phyloP scores from a whole-genome alignment of 2,113 vertebrate genomes.

The Mirza zaza region DNA sequence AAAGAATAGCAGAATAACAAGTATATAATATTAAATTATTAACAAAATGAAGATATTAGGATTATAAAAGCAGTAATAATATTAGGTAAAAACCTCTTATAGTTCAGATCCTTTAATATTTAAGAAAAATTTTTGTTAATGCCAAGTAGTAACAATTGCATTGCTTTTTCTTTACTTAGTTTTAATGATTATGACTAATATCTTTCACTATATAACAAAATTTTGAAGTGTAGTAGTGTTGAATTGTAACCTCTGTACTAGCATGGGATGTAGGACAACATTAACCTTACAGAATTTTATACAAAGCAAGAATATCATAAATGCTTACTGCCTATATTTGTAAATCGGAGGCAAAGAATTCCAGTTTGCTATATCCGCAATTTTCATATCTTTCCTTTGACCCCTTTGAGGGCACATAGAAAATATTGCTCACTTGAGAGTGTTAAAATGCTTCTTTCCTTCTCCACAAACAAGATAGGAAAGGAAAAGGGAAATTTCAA shows the following conservation, averaged over 20 bases:
- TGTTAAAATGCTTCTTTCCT: neutral
- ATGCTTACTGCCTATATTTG: neutral
- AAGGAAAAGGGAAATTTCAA: neutral
- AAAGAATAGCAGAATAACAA: neutral
- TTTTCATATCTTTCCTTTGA: neutral
- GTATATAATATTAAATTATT: slow-evolving; percentile 18
- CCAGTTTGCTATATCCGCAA: neutral
- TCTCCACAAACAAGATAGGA: neutral
- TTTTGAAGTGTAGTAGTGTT: neutral
- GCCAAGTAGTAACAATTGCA: neutral
- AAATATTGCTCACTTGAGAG: neutral
- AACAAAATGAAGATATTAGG: slow-evolving; percentile 17
- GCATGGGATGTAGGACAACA: neutral
- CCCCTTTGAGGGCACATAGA: neutral
- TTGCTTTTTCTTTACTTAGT: neutral
- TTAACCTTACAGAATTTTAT: neutral
- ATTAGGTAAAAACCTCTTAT: slow-evolving; percentile 25
- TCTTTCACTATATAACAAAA: neutral
- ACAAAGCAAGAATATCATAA: neutral
- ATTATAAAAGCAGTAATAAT: neutral
- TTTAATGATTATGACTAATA: neutral
- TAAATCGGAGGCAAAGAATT: neutral
- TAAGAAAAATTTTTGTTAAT: slow-evolving; percentile 37
- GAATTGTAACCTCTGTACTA: neutral
- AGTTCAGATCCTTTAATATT: neutral